Evolutionary conservation across 2,888 invertebrate species (phyloP).

Genomic region (Zaprionus bogoriensis): DNA sequence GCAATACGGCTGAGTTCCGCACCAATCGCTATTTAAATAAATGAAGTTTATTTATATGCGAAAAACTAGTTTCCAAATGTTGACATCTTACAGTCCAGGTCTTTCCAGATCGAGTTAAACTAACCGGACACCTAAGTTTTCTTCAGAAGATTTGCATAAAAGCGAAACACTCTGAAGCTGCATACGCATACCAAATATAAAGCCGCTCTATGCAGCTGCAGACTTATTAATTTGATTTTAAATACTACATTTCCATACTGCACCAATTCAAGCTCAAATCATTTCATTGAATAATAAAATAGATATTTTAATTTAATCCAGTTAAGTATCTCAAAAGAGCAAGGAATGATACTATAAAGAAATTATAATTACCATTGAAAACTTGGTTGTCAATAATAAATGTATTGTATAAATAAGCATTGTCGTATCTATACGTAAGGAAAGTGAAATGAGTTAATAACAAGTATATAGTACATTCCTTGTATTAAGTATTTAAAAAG

Average conservation of each 20-base stretch:
- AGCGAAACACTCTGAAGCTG: slow-evolving; percentile 3
- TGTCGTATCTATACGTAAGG: too few species aligned
- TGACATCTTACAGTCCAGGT: slow-evolving; percentile 64
- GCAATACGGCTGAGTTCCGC: slow-evolving; percentile 64
- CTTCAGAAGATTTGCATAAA: slow-evolving; percentile 47
- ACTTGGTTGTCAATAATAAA: neutral
- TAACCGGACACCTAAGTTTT: slow-evolving; percentile 39
- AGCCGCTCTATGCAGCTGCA: neutral
- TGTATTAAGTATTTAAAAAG: neutral
- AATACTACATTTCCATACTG: neutral
- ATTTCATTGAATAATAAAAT: neutral
- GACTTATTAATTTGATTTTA: neutral
- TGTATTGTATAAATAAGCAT: neutral
- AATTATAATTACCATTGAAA: neutral
- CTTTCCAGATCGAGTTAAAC: slow-evolving; percentile 41
- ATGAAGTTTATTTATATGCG: slow-evolving; percentile 58
- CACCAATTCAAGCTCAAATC: neutral
- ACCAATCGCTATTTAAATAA: slow-evolving; percentile 55
- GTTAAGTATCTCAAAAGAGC: neutral
- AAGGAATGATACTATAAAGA: too few species aligned
- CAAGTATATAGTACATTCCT: too few species aligned
- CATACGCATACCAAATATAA: neutral
- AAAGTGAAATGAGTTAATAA: slow-evolving; percentile 2
- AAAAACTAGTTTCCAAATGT: slow-evolving; percentile 57
- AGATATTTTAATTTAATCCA: neutral